Percentiles rank a stretch among this genome's conserved stretches.
Conservation (phyloP, 2,888 invertebrate species). For the Aporophyla nigra region DNA sequence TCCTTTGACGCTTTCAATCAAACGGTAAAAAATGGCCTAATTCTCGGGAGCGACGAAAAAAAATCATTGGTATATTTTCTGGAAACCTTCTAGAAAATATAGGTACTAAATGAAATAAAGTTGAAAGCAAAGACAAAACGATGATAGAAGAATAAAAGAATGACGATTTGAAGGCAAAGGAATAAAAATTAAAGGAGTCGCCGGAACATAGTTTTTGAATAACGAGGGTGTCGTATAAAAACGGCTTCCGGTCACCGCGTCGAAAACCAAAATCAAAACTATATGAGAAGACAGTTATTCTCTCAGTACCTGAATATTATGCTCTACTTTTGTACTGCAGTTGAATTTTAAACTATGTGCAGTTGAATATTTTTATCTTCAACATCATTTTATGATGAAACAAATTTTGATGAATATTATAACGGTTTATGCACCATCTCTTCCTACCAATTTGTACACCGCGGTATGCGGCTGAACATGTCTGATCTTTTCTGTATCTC, state of each 20-base stretch:
- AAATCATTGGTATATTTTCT: slow-evolving; percentile 22
- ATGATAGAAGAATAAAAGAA: slow-evolving; percentile 52
- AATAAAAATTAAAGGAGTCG: slow-evolving; percentile 63
- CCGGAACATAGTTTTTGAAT: slow-evolving; percentile 60
- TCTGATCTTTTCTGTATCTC: too few species aligned
- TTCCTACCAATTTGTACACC: too few species aligned
- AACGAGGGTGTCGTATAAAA: slow-evolving; percentile 52
- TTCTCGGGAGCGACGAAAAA: slow-evolving; percentile 15
- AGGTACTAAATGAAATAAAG: slow-evolving; percentile 38
- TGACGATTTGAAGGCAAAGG: slow-evolving; percentile 25
- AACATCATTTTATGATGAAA: neutral
- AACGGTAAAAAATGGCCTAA: slow-evolving; percentile 44
- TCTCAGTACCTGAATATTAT: neutral
- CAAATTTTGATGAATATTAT: too few species aligned
- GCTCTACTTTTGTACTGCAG: slow-evolving; percentile 8
- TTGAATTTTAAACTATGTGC: slow-evolving; percentile 2
- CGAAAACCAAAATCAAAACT: slow-evolving; percentile 54
- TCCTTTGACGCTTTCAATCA: slow-evolving; percentile 56
- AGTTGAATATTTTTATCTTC: neutral
- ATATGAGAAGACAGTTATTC: slow-evolving; percentile 9
- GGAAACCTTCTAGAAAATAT: slow-evolving; percentile 22
- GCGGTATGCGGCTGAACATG: too few species aligned
- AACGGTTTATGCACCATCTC: too few species aligned
- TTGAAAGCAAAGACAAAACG: slow-evolving; percentile 40
- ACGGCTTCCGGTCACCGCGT: slow-evolving; percentile 58